phyloP scores from a whole-genome alignment of 2,113 vertebrate genomes.

The Montifringilla adamsi region DNA sequence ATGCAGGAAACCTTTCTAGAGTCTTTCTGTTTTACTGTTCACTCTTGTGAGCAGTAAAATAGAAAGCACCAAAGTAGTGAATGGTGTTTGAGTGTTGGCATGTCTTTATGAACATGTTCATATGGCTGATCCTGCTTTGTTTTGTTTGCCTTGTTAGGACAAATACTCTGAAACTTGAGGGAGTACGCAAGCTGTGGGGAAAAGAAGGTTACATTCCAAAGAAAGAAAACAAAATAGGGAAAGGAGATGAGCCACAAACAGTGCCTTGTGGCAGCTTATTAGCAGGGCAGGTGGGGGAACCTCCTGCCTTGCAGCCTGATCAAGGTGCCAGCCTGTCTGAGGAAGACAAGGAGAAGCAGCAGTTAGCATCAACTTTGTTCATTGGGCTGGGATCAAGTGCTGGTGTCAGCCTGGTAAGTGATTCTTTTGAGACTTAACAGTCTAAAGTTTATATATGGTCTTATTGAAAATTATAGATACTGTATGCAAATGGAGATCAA shows the following conservation, averaged over 20 bases:
- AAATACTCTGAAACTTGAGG: conserved; percentile 84
- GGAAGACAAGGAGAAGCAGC: conserved; percentile 83
- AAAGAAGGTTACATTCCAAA: conserved; percentile 90
- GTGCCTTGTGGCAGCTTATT: conserved; percentile 43
- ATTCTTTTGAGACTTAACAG: not conserved
- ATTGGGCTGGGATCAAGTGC: conserved; percentile 83
- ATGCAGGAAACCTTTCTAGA: not conserved
- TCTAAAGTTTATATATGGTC: not conserved
- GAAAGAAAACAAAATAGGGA: conserved; percentile 72
- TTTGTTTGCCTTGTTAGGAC: conserved; percentile 65
- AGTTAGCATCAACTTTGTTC: conserved; percentile 90
- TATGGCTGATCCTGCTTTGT: not conserved
- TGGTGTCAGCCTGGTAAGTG: conserved; percentile 82
- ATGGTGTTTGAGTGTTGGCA: not conserved
- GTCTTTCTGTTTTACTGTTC: not conserved
- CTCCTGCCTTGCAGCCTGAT: not conserved
- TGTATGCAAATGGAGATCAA: not conserved
- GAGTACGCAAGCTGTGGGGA: conserved; percentile 90
- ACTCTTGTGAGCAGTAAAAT: not conserved
- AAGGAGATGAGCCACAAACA: conserved; percentile 42
- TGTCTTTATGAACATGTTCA: not conserved
- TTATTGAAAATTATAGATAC: not conserved
- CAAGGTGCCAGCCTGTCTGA: conserved; percentile 48
- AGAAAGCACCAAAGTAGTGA: not conserved
- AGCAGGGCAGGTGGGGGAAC: conserved; percentile 41